Percentiles rank a stretch among this genome's conserved stretches.
Conservation (phyloP, 1,140 invertebrate species). For the Achroia grisella region DNA sequence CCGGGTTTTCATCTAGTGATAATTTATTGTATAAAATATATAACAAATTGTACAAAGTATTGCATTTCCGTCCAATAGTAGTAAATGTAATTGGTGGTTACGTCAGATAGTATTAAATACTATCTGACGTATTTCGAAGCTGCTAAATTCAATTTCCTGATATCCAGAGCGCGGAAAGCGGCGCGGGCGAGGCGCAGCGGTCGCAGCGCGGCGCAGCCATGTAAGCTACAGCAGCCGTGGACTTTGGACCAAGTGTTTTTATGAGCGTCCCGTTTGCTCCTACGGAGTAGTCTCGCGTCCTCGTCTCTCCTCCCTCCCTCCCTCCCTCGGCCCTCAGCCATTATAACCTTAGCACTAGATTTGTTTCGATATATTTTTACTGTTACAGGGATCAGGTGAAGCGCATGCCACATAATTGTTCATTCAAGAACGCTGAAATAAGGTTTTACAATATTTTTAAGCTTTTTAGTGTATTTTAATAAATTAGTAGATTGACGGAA, state of each 20-base stretch:
- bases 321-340: slow-evolving; percentile 26
- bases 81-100: too few relatives aligned
- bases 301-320: slow-evolving; percentile 15
- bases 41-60: too few relatives aligned
- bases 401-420: too few relatives aligned
- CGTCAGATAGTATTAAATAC: too few relatives aligned
- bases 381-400: slow-evolving; percentile 15
- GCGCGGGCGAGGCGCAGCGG: slow-evolving; percentile 39
- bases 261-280: slow-evolving; percentile 46
- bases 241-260: slow-evolving; percentile 64
- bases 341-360: slow-evolving; percentile 48
- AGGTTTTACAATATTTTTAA: too few relatives aligned
- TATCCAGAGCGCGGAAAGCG: slow-evolving; percentile 14
- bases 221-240: slow-evolving; percentile 44
- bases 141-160: background rate
- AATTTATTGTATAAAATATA: too few relatives aligned
- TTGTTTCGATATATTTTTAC: slow-evolving; percentile 49
- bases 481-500: too few relatives aligned
- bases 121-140: background rate
- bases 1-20: too few relatives aligned
- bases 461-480: too few relatives aligned
- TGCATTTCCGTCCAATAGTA: too few relatives aligned
- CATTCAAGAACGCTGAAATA: too few relatives aligned
- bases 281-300: slow-evolving; percentile 22
- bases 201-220: too few relatives aligned